phyloP scores from a whole-genome alignment of 2,888 invertebrate genomes.

The Ophion slaviceki region DNA sequence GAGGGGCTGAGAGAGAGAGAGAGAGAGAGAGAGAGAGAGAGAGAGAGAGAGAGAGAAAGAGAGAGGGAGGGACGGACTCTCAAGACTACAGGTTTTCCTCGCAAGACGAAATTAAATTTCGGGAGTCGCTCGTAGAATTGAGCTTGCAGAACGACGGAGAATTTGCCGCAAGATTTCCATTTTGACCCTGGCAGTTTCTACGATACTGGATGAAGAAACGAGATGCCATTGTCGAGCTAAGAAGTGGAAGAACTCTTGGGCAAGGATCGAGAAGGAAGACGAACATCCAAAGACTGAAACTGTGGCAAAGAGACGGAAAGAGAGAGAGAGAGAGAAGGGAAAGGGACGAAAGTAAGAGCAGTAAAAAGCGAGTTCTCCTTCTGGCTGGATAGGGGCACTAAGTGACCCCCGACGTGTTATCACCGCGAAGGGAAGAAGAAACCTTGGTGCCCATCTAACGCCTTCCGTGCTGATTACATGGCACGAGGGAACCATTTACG shows the following conservation, averaged over 20 bases:
- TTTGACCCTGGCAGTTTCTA: slow-evolving; percentile 26
- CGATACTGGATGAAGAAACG: slow-evolving; percentile 37
- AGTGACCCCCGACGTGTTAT: slow-evolving; percentile 72
- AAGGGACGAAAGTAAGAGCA: slow-evolving; percentile 29
- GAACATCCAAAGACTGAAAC: slow-evolving; percentile 29
- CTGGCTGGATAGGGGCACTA: slow-evolving; percentile 64
- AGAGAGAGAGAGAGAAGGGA: slow-evolving; percentile 9
- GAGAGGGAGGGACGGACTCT: background rate
- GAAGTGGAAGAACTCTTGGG: slow-evolving; percentile 33
- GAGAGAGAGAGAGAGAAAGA: background rate
- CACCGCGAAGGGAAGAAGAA: slow-evolving; percentile 59
- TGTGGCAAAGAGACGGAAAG: slow-evolving; percentile 1
- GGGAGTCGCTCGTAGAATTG: slow-evolving; percentile 12
- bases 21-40: background rate
- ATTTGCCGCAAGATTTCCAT: slow-evolving; percentile 45
- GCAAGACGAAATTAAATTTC: slow-evolving; percentile 54
- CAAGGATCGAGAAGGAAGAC: slow-evolving; percentile 20
- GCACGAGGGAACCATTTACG: slow-evolving; percentile 67
- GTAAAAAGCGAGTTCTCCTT: slow-evolving; percentile 54
- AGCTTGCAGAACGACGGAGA: slow-evolving; percentile 8
- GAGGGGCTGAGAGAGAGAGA: background rate
- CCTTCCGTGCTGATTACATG: slow-evolving; percentile 72
- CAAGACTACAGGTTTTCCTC: slow-evolving; percentile 22
- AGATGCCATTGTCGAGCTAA: slow-evolving; percentile 36
- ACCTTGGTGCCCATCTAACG: slow-evolving; percentile 68